Evolutionary conservation across 1,140 invertebrate genomes (phyloP), one percentile per base, ranked within the genome.

Genomic region (Drosophila bipectinata): DNA sequence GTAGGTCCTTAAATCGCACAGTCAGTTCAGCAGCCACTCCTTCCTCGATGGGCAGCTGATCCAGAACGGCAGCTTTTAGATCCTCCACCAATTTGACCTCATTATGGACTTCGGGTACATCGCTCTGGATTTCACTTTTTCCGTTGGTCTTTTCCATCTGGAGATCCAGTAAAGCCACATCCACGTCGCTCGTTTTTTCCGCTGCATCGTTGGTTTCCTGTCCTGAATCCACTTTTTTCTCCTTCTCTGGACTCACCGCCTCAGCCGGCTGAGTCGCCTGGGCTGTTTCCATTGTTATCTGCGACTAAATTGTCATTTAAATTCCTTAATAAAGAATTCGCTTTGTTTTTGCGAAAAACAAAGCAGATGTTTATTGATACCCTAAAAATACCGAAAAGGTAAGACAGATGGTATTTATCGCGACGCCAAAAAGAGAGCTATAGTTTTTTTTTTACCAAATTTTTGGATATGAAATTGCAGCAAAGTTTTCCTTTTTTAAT

Each of bases 141-240:
- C 12, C 58, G 37, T 74, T 18, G 32, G 45, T 57, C 53, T 73
- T 79, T 56, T 77, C 83, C 83, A 88, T 64, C 72, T 83, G 83
- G 44, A 21, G 7, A 9, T 47, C 44, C 18, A 47, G 3, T 10
- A 32, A 41, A 44, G 51, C 45, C 45, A 45, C 10, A 53, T 72
- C 82, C 66, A 72, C 59, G 55, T 69, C 54, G 73, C 55, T 75
- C 72, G 8, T 21, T 69, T 71, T 57, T 26, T 26, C 63, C 18
- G 24, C 32, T 0, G 3, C 21, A 10, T 58, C n/a, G 12, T 48
- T 10, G n/a, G 10, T 18, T 18, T 32, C 14, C 18, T 34, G 18
- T 8, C 9, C 8, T 3, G 26, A 12, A 10, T 57, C 45, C 1
- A 26, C 32, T 14, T 48, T 49, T 21, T 26, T 37, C 18, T 6